Conservation (phyloP, 2,888 invertebrate genomes). For the Trissoscelio sp. region DNA sequence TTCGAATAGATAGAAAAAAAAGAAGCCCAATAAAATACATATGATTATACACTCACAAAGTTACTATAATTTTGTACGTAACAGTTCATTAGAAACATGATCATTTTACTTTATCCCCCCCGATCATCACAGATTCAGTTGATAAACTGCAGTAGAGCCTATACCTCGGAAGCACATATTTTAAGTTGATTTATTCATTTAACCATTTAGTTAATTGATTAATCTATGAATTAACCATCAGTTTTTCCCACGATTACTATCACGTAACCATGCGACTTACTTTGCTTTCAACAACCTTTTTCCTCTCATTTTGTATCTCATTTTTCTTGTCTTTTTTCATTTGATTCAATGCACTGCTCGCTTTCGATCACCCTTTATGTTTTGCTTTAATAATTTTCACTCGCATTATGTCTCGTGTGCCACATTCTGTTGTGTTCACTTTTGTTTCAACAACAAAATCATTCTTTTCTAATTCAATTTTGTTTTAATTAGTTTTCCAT, state of each 20-base stretch:
- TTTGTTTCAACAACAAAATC: conserved; percentile 36
- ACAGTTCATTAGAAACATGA: conserved; percentile 40
- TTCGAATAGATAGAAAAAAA: conserved; percentile 62
- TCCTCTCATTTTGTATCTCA: neutral
- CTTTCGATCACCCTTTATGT: conserved; percentile 24
- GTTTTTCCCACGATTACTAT: conserved; percentile 8
- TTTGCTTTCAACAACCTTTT: conserved; percentile 28
- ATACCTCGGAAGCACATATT: conserved; percentile 59
- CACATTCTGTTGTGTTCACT: conserved; percentile 15
- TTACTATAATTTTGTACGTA: conserved; percentile 35
- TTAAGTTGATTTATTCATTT: conserved; percentile 42
- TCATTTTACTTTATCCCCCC: conserved; percentile 13
- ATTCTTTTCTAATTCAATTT: neutral
- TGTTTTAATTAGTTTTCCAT: neutral
- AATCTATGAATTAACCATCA: conserved; percentile 16
- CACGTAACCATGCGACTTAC: conserved; percentile 23
- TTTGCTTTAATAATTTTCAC: conserved; percentile 22
- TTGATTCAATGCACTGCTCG: conserved; percentile 37
- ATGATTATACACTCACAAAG: conserved; percentile 41
- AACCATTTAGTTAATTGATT: conserved; percentile 7
- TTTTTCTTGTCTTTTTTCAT: neutral
- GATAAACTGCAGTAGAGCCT: conserved; percentile 56
- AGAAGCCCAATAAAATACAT: conserved; percentile 27
- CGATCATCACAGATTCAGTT: conserved; percentile 7
- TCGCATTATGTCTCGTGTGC: neutral